Base-by-base conservation (phyloP, 2,113 vertebrate species). In the Clupea harengus region DNA sequence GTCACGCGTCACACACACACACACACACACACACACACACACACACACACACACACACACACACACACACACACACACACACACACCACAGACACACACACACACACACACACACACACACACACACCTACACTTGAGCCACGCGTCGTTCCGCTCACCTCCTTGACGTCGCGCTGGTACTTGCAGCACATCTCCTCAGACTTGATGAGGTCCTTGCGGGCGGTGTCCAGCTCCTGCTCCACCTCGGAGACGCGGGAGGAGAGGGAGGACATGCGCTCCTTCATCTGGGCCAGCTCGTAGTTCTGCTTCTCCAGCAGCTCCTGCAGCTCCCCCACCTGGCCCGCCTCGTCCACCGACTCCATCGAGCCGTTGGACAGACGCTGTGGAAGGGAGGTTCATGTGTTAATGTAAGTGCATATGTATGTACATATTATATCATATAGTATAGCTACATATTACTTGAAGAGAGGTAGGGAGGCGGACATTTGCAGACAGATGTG, bases 211-310 rank as follows among this genome's bases (percentile, higher is more conserved):
- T 99, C 98, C 89, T 99, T 99, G 85, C 98, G 97, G 2, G 98
- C 97, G 0, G 97, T 96, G 91, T 99, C 98, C 90, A 98, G 96
- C 94, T 99, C 98, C 92, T 97, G 98, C 89, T 99, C 98, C 88
- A 99, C 97, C 90, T 99, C 98, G 39, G 97, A 98, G 25, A 99
- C 97, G 0, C 98, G 94, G 13, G 97, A 97, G 60, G 98, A 98
- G 72, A 99, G 95, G 0, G 96, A 96, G 85, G 97, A 95, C 95
- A 99, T 96, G 84, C 98, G 97, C 82, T 99, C 98, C 94, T 99
- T 99, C 98, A 99, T 99, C 93, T 99, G 98, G 78, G 95, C 96
- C 97, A 99, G 97, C 95, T 99, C 98, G 86, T 98, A 99, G 93
- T 98, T 99, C 91, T 99, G 98, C 88, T 99, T 99, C 93, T 99